A percentile compares a stretch with the other conserved stretches of the same genome.
phyloP scores from a whole-genome alignment of 2,888 invertebrate species.

The Lobophora halterata region DNA sequence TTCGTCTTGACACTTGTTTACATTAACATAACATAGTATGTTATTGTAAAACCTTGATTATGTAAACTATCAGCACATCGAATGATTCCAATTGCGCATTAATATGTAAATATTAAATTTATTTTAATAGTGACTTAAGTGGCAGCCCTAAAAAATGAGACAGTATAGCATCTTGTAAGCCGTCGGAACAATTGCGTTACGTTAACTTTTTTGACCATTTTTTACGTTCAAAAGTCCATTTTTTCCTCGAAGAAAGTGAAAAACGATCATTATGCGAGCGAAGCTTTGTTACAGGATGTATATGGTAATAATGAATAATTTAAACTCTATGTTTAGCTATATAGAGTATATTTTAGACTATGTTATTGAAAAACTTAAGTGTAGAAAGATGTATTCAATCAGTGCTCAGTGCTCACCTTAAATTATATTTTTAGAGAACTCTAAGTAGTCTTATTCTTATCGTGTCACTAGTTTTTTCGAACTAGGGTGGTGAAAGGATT shows the following conservation, averaged over 20 bases:
- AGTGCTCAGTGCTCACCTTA: no score
- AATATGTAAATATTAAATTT: no score
- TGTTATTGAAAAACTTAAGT: conserved; percentile 16
- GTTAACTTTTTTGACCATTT: conserved; percentile 63
- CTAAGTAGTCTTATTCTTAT: no score
- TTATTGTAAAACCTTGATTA: no score
- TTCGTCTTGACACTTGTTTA: no score
- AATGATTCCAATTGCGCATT: no score
- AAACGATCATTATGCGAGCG: conserved; percentile 56
- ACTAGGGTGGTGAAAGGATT: no score
- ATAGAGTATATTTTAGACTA: conserved; percentile 1
- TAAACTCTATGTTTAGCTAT: conserved; percentile 1
- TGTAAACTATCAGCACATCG: background rate
- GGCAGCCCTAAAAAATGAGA: conserved; percentile 25
- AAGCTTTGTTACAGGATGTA: conserved; percentile 39
- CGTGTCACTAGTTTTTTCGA: no score
- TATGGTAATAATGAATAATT: conserved; percentile 4
- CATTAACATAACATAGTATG: no score
- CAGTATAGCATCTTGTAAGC: conserved; percentile 39
- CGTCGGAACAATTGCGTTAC: conserved; percentile 71
- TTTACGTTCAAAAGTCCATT: conserved; percentile 39
- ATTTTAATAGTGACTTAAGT: background rate
- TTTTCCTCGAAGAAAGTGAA: conserved; percentile 65
- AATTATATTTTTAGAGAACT: no score
- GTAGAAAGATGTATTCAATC: conserved; percentile 46